Evolutionary conservation across 1,140 invertebrate species (phyloP), one percentile per base, ranked within the genome.

Genomic region (Formica exsecta): DNA sequence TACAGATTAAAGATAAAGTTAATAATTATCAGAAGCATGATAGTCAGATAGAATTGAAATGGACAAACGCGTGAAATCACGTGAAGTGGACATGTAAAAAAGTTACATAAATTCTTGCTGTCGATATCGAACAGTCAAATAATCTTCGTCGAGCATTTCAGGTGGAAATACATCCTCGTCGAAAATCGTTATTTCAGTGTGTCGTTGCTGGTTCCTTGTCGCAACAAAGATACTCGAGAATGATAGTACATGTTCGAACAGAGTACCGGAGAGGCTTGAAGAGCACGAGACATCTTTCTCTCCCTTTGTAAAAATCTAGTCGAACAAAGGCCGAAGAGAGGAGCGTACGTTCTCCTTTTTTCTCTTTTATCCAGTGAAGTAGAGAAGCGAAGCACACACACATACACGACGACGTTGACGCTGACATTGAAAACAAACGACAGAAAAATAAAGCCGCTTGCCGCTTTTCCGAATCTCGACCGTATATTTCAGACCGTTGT

Each of bases 361-460:
- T 36, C 22, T 70, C 79, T 83, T 73, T 83, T 83, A 62, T 83
- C 61, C 25, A 25, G 1, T 2, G 22, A 61, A 74, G 54, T 59
- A 29, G 44, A 61, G 25, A 25, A 54, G 13, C n/a, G 13, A 13
- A 36, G 11, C 22, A 3, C 41, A 25, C 54, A 48, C 19, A 54
- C n/a, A 13, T 13, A 4, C 71, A 25, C 22, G 29, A 13, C 22
- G 44, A 79, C 86, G 75, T 61, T 85, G 75, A 87, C 86, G 61
- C 57, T 25, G 57, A 9, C 4, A 16, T 51, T 51, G 84, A 86
- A 84, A 88, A 89, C 86, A 91, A 91, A 88, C 86, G 89, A 44
- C 59, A 79, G 84, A 91, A 91, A 91, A 91, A 91, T 91, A 89
- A 91, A 91, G 86, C 86, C 51, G 71, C 54, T 9, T 48, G 65